phyloP scores from a whole-genome alignment of 2,797 vertebrate species.

The Muscicapa striata region DNA sequence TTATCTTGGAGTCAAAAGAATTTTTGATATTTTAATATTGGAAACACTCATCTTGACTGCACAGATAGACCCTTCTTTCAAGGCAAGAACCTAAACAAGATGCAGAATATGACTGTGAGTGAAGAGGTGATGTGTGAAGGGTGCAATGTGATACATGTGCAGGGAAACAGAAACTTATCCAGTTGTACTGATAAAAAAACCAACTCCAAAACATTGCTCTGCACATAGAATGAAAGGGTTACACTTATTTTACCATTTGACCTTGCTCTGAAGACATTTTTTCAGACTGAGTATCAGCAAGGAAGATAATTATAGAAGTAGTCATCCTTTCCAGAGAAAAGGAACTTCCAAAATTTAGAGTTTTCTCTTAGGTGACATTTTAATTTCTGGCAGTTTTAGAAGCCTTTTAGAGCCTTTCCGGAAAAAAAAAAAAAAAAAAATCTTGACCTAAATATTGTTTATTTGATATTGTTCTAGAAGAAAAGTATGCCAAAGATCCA shows the following conservation, averaged over 20 bases:
- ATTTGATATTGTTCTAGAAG: background rate
- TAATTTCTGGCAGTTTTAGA: background rate
- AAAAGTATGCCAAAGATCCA: background rate
- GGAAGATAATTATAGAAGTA: background rate
- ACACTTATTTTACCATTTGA: background rate
- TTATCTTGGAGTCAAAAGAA: background rate
- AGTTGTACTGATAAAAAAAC: background rate
- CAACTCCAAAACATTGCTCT: background rate
- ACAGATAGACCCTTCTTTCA: background rate
- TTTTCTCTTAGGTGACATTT: background rate
- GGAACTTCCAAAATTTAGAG: background rate
- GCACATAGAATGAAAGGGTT: background rate
- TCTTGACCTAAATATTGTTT: background rate
- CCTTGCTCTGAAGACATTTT: background rate
- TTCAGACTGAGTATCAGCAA: background rate
- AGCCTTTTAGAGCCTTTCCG: background rate
- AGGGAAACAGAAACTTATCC: background rate
- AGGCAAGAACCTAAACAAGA: background rate
- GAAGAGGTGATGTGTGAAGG: background rate
- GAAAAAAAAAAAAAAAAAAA: background rate
- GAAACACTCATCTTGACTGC: background rate
- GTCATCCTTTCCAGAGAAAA: background rate
- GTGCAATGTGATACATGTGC: background rate
- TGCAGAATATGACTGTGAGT: background rate
- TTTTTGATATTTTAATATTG: constrained; percentile 11